A percentile compares a stretch with the other conserved stretches of the same genome.
phyloP scores from a whole-genome alignment of 2,797 vertebrate genomes.

The Girardinus metallicus region DNA sequence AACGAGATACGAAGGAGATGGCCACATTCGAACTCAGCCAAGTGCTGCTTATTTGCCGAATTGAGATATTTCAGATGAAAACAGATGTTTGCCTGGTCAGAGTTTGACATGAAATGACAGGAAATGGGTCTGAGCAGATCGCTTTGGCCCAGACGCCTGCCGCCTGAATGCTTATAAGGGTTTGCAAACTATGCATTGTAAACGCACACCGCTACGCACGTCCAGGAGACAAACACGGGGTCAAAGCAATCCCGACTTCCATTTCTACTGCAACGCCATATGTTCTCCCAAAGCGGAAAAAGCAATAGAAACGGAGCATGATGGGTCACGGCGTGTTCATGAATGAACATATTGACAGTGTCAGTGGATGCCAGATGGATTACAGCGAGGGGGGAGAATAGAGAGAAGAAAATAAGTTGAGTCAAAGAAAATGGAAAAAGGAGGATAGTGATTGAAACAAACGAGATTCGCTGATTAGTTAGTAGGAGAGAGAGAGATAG shows the following conservation, averaged over 20 bases:
- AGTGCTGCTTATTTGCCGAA: not conserved
- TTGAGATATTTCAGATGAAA: not conserved
- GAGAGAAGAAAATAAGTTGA: conserved; percentile 1
- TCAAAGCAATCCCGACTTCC: conserved; percentile 46
- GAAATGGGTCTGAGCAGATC: not conserved
- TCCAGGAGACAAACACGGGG: conserved; percentile 6
- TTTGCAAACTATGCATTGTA: not conserved
- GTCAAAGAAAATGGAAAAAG: not conserved
- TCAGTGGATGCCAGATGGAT: not conserved
- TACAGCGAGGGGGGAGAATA: not conserved
- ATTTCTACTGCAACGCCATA: conserved; percentile 18
- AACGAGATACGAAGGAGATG: not conserved
- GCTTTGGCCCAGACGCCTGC: not conserved
- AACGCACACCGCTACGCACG: not conserved
- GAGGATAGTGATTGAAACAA: not conserved
- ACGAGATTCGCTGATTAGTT: not conserved
- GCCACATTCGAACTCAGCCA: not conserved
- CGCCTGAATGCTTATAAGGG: not conserved
- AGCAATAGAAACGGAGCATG: conserved; percentile 22
- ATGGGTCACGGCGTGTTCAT: not conserved
- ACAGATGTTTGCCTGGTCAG: conserved; percentile 3
- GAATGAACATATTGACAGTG: conserved; percentile 9
- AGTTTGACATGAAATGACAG: conserved; percentile 7
- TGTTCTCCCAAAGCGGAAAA: conserved; percentile 1
- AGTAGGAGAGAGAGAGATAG: conserved; percentile 15